Base-by-base conservation (phyloP, 2,888 invertebrate species). In the Rhogogaster chlorosoma region DNA sequence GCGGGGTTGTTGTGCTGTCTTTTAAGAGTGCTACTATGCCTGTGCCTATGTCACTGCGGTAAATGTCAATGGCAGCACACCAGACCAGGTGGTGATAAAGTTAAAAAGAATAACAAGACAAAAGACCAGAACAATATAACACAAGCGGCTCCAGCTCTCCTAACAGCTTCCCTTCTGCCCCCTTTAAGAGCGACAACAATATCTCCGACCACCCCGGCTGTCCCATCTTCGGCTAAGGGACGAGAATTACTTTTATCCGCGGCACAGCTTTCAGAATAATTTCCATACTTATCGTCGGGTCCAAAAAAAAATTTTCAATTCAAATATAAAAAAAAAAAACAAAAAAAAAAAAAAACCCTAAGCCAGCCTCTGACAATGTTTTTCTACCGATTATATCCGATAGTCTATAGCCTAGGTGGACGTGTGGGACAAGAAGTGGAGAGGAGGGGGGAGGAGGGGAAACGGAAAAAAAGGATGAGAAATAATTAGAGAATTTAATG, bases 1-100 rank as follows among this genome's bases (percentile, higher is more conserved):
- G 95, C 97, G 90, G 98, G 98, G 89, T 95, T 97, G 90, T 95
- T 97, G 88, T 97, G 97, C 94, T 97, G 97, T 94, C 94, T 98
- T 91, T 95, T 98, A 91, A 96, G 98, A 90, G 97, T 98, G 91
- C 94, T 97, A 92, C 96, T 98, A 93, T 98, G 98, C 94, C 96
- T 97, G 93, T 97, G 97, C 93, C 96, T 97, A 89, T 96, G 96
- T 91, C 96, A 96, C 91, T 97, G 97, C 94, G 95, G 96, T 91
- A 94, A 94, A 87, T 95, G 95, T 90, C 95, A 95, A 90, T 95
- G 96, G 94, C 93, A 95, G n/a, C n/a, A n/a, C n/a, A n/a, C n/a
- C 92, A 38, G 18, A 38, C 18, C n/a, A 2, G 22, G 22, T 9
- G 29, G 42, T 73, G 73, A 73, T 15, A 73, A 73, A 73, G 42